These are phyloP conservation scores for Eupithecia dodoneata DNA, from an alignment of 2,888 invertebrate species.

Conservation along the genomic window DNA sequence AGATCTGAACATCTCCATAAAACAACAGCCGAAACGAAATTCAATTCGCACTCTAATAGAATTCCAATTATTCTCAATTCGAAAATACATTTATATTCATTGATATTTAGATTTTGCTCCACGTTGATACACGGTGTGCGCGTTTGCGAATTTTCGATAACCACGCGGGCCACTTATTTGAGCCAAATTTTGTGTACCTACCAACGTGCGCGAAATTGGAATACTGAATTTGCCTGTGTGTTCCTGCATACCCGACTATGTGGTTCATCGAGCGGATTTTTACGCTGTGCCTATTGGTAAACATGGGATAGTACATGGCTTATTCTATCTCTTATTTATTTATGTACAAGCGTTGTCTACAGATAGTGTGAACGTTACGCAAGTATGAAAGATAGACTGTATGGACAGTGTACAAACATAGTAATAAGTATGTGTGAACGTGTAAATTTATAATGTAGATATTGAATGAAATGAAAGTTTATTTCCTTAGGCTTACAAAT, in stretches of 20 bases:
- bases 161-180: slow-evolving; percentile 67
- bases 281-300: slow-evolving; percentile 39
- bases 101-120: slow-evolving; percentile 47
- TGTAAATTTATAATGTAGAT: too few species aligned
- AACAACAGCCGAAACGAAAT: slow-evolving; percentile 36
- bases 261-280: slow-evolving; percentile 42
- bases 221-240: slow-evolving; percentile 48
- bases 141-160: slow-evolving; percentile 65
- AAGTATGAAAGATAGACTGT: too few species aligned
- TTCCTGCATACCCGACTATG: slow-evolving; percentile 36
- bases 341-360: too few species aligned
- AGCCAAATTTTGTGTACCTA: slow-evolving; percentile 64
- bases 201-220: slow-evolving; percentile 66
- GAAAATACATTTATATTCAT: slow-evolving; percentile 48
- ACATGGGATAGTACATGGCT: too few species aligned
- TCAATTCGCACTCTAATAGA: slow-evolving; percentile 37
- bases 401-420: too few species aligned
- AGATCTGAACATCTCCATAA: slow-evolving; percentile 29
- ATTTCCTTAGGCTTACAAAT: too few species aligned
- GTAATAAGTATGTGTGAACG: too few species aligned
- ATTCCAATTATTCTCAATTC: slow-evolving; percentile 45
- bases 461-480: too few species aligned
- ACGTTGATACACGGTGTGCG: slow-evolving; percentile 51
- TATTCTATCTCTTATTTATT: too few species aligned
- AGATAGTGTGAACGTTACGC: too few species aligned